Evolutionary conservation across 2,113 vertebrate genomes (phyloP), one percentile per base, ranked within the genome.

Genomic region (Psilopsiagon aurifrons): DNA sequence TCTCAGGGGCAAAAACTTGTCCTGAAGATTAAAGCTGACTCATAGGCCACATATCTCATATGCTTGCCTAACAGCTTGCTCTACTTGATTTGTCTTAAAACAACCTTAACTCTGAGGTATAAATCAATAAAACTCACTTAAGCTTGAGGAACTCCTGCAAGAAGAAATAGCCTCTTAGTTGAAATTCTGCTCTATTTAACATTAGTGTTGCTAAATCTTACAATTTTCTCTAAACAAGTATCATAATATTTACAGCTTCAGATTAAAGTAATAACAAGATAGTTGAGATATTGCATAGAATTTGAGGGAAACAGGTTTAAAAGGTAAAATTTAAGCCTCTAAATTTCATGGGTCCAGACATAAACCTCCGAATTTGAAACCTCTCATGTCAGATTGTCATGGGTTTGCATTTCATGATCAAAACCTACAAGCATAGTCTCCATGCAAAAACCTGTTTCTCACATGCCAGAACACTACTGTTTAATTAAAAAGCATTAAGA

Each of bases 11-110:
- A 82, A 92, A 94, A 88, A 22, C 33, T 88, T 81, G 60, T 39
- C 86, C 86, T 60, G 39, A 92, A 94, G 69, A 77, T 84, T 83
- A 88, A 89, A 88, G 68, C 35, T 94, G 86, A 92, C 69, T 86
- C 88, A 95, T 1, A 81, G 51, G 51, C 37, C 44, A 87, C 62
- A 20, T 80, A 85, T 89, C 92, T 92, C 41, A 74, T 15, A 71
- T 35, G 91, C 37, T 88, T 86, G 55, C 35, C 62, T 86, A 94
- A 86, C 59, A 92, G 51, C 68, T 57, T 77, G 67, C 51, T 91
- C 23, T 85, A 80, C 68, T 87, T 55, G 69, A 44, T 46, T 92
- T 83, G 82, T 88, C 67, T 86, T 82, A 74, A 77, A 95, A 91
- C 41, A 94, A 90, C 41, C 75, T 83, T 54, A 92, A 73, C n/a